These are phyloP conservation scores for Caenorhabditis doughertyi DNA, from an alignment of 2,888 invertebrate genomes.

Conservation along the genomic window DNA sequence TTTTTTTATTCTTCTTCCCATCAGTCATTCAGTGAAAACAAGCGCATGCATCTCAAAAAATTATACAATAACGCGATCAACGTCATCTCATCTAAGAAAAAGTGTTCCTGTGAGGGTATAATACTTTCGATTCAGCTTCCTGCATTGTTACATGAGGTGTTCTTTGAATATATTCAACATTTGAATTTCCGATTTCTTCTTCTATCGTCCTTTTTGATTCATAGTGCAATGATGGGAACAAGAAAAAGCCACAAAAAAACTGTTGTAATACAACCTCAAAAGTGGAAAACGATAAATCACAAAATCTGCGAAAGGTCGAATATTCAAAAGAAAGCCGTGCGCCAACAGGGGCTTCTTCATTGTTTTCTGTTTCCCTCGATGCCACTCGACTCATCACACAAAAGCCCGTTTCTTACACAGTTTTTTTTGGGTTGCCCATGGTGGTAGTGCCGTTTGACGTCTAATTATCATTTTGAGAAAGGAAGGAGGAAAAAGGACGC, in stretches of 20 bases:
- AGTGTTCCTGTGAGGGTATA: constrained; percentile 27
- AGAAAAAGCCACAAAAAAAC: constrained; percentile 40
- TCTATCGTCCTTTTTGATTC: no score
- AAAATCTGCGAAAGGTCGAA: constrained; percentile 64
- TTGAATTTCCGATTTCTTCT: not conserved
- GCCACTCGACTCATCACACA: constrained; percentile 60
- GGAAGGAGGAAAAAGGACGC: constrained; percentile 37
- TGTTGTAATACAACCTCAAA: constrained; percentile 61
- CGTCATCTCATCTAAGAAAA: constrained; percentile 29
- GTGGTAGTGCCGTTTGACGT: constrained; percentile 61
- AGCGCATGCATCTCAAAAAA: constrained; percentile 28
- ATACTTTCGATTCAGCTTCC: constrained; percentile 20
- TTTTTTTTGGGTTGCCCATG: constrained; percentile 57
- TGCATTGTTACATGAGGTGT: constrained; percentile 24
- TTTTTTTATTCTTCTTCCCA: constrained; percentile 13
- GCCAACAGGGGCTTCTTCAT: constrained; percentile 33
- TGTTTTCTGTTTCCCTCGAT: constrained; percentile 49
- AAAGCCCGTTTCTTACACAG: constrained; percentile 67
- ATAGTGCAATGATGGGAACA: constrained; percentile 10
- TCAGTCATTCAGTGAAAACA: constrained; percentile 27
- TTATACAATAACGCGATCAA: constrained; percentile 49
- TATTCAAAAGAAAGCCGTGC: constrained; percentile 51
- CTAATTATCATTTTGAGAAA: constrained; percentile 62
- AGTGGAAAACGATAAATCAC: constrained; percentile 61
- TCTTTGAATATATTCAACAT: constrained; percentile 10